Base-by-base conservation (phyloP, 2,113 vertebrate species). In the Pristiophorus japonicus region DNA sequence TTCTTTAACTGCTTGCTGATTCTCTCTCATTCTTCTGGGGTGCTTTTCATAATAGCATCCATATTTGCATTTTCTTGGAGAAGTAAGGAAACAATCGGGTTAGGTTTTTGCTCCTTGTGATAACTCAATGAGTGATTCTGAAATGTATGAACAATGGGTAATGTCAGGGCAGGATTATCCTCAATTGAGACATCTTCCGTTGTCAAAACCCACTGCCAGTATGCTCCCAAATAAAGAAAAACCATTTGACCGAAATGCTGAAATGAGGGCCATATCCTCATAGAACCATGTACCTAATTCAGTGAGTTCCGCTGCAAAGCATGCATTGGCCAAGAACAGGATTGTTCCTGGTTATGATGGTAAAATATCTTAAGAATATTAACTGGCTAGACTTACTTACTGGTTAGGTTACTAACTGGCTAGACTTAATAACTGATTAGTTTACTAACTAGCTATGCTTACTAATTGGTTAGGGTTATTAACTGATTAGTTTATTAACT, bases 1-100 rank as follows among this genome's bases (percentile, higher is more conserved):
- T 99, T 99, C 96, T 99, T 98, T 45, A 99, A 98, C 92, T 98
- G 98, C 95, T 98, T 98, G 95, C 99, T 99, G 96, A 99, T 97
- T 10, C 97, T 97, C 96, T 99, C 98, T 2, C 99, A 97, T 95
- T 99, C 98, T 94, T 99, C 98, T 0, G 99, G 98, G 42, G 98
- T 99, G 96, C 99, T 99, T 95, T 98, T 98, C 99, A 51, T 51
- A 51, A 51, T 51, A 51, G 2, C 51, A 4, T 51, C 51, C 51
- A 4, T 51, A 51, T 51, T 51, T 51, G 51, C 51, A 51, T 51
- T 51, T 4, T 51, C 51, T 51, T 51, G 51, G 51, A 51, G 51
- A 51, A 51, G 51, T 51, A 51, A 51, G 51, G 51, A 51, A 51
- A 51, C 51, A 51, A 51, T 51, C 51, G 51, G 51, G 51, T 12